Percentiles rank a stretch among this genome's conserved stretches.
Evolutionary conservation across 2,888 invertebrate species (phyloP).

Genomic region (Panzeria rudis): DNA sequence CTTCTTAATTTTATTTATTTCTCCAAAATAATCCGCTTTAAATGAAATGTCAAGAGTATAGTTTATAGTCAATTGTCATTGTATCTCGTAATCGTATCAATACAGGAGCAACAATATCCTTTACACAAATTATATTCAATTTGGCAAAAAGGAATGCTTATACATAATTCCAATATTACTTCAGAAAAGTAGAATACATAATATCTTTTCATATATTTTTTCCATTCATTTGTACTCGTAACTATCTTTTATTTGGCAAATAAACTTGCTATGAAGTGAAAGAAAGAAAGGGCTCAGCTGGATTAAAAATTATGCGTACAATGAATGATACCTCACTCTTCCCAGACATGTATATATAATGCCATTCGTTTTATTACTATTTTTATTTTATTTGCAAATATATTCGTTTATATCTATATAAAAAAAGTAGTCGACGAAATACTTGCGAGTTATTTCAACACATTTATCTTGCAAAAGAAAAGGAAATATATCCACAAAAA

Average conservation of each 20-base stretch:
- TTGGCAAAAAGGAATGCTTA: slow-evolving; percentile 19
- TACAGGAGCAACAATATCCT: neutral
- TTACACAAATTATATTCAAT: slow-evolving; percentile 1
- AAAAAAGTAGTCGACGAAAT: slow-evolving; percentile 15
- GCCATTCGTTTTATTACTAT: slow-evolving; percentile 47
- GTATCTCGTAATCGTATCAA: slow-evolving; percentile 13
- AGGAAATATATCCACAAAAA: slow-evolving; percentile 4
- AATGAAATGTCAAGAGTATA: slow-evolving; percentile 43
- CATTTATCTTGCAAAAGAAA: slow-evolving; percentile 72
- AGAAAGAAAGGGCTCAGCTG: slow-evolving; percentile 62
- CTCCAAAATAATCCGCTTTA: neutral
- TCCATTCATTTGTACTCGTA: slow-evolving; percentile 18
- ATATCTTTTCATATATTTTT: slow-evolving; percentile 18
- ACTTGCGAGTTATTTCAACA: slow-evolving; percentile 55
- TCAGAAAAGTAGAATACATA: slow-evolving; percentile 8
- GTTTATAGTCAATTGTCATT: slow-evolving; percentile 45
- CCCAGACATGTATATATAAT: slow-evolving; percentile 73
- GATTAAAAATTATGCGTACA: slow-evolving; percentile 74
- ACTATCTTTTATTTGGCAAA: slow-evolving; percentile 16
- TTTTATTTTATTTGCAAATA: slow-evolving; percentile 45
- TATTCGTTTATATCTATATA: neutral
- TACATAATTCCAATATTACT: slow-evolving; percentile 51
- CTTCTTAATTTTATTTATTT: neutral
- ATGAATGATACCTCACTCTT: slow-evolving; percentile 69
- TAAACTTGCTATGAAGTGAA: slow-evolving; percentile 33